Percentiles rank a stretch among this genome's conserved stretches.
phyloP scores from a whole-genome alignment of 2,113 vertebrate species.

The Glareola pratincola region DNA sequence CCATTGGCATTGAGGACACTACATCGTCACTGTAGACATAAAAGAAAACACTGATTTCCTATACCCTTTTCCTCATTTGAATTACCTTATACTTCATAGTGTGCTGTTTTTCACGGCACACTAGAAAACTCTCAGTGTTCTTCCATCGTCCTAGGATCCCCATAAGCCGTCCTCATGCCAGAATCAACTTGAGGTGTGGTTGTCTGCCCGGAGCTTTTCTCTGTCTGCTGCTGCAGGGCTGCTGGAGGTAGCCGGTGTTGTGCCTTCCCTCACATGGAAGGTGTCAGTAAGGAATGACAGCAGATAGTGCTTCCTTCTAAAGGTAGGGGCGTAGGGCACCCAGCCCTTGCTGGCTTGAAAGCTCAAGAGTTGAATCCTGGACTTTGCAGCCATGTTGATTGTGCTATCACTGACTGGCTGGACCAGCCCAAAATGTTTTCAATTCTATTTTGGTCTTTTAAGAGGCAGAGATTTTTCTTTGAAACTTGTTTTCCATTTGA shows the following conservation, averaged over 20 bases:
- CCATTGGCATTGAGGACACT: background rate
- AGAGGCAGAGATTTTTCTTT: accelerated
- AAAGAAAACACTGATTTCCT: background rate
- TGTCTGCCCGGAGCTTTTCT: accelerated
- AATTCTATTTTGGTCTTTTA: background rate
- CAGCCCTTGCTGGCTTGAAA: background rate
- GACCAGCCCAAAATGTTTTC: background rate
- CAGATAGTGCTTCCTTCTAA: accelerated
- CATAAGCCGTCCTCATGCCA: background rate
- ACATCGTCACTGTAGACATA: accelerated
- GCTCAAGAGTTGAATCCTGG: background rate
- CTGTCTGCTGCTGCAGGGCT: background rate
- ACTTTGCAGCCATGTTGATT: background rate
- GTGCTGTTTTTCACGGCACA: background rate
- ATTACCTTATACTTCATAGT: background rate
- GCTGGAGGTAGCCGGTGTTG: background rate
- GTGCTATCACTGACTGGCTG: background rate
- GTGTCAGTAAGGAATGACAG: background rate
- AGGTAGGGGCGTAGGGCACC: background rate
- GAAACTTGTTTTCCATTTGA: background rate
- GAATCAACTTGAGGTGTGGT: background rate
- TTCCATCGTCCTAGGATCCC: background rate
- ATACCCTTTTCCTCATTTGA: background rate
- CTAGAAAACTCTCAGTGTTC: background rate
- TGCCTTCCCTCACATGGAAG: accelerated